Percentiles rank a stretch among this genome's conserved stretches.
These are phyloP conservation scores for Pammene aurita DNA, from an alignment of 2,888 invertebrate species.

Conservation along the genomic window DNA sequence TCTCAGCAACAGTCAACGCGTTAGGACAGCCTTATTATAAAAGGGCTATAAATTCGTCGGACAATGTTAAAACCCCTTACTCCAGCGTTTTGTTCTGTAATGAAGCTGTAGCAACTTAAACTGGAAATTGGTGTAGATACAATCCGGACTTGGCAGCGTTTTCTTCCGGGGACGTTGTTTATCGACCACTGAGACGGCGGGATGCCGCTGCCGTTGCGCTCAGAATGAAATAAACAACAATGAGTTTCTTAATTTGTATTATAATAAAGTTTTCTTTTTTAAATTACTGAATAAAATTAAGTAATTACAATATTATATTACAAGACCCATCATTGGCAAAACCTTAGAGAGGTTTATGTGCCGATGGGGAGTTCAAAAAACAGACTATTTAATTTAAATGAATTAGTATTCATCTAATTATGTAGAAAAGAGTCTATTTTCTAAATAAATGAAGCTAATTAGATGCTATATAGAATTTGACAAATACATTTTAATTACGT, in stretches of 20 bases:
- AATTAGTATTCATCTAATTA: too few relatives aligned
- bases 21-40: conserved; percentile 11
- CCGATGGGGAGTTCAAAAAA: too few relatives aligned
- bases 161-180: conserved; percentile 37
- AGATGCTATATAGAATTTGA: too few relatives aligned
- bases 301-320: too few relatives aligned
- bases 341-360: too few relatives aligned
- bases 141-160: conserved; percentile 43
- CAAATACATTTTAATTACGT: too few relatives aligned
- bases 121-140: conserved; percentile 37
- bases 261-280: neutral
- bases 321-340: too few relatives aligned
- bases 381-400: too few relatives aligned
- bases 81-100: conserved; percentile 34
- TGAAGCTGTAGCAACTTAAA: conserved; percentile 39
- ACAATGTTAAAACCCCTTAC: conserved; percentile 21
- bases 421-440: too few relatives aligned
- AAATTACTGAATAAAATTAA: neutral
- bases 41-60: conserved; percentile 10
- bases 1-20: neutral
- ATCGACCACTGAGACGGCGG: conserved; percentile 32
- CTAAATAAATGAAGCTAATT: too few relatives aligned
- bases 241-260: too few relatives aligned
- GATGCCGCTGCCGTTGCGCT: neutral
- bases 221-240: neutral